Evolutionary conservation across 2,113 vertebrate genomes (phyloP).

Genomic region (Acanthisitta chloris): DNA sequence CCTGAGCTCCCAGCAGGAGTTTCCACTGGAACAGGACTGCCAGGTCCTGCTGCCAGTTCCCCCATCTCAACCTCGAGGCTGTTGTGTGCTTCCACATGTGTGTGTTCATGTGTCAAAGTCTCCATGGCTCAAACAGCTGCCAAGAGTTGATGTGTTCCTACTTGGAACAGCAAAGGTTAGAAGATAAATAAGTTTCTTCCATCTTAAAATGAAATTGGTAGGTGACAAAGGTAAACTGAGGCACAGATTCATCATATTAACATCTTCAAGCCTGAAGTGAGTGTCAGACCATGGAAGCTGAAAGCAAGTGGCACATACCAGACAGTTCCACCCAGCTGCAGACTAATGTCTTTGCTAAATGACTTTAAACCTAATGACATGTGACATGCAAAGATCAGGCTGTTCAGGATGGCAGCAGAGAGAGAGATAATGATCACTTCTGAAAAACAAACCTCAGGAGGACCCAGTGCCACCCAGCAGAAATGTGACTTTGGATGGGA

Average conservation of each 20-base stretch:
- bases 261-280: not conserved
- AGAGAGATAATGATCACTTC: accelerated
- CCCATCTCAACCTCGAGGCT: no score
- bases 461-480: not conserved
- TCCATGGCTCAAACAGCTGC: not conserved
- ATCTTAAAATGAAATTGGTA: not conserved
- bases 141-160: accelerated
- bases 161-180: not conserved
- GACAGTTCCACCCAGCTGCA: not conserved
- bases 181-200: not conserved
- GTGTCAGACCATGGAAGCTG: not conserved
- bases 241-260: not conserved
- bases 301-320: not conserved
- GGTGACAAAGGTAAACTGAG: constrained; percentile 4
- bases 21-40: not conserved
- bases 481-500: not conserved
- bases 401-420: not conserved
- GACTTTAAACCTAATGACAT: not conserved
- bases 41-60: no score
- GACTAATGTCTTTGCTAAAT: not conserved
- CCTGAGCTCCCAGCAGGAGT: not conserved
- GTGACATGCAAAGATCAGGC: not conserved
- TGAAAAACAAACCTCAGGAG: not conserved
- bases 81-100: not conserved
- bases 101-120: accelerated